These are phyloP conservation scores for Pollimyrus isidori DNA, from an alignment of 2,113 vertebrate species.

Conservation along the genomic window DNA sequence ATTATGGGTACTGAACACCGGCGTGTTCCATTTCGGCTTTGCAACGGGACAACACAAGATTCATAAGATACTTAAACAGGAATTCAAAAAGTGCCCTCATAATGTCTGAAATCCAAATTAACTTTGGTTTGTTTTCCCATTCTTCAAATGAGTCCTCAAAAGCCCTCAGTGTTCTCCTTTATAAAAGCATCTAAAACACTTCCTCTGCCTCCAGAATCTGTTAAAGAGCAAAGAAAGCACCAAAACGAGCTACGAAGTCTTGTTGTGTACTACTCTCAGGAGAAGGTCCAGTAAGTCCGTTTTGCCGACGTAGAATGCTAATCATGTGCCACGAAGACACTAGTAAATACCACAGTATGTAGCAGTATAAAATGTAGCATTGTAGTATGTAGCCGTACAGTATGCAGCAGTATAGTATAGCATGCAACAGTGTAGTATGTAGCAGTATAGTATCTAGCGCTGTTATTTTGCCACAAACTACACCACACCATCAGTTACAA, in stretches of 20 bases:
- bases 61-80: conserved; percentile 24
- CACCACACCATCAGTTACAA: neutral
- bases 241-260: neutral
- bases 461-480: neutral
- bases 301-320: neutral
- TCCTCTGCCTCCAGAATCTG: neutral
- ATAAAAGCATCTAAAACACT: neutral
- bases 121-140: neutral
- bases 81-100: conserved; percentile 6
- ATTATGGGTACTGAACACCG: conserved; percentile 19
- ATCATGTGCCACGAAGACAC: neutral
- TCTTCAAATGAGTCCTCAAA: neutral
- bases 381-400: neutral
- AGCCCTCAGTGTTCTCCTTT: neutral
- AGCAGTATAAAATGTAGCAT: neutral
- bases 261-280: neutral
- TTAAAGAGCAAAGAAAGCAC: neutral
- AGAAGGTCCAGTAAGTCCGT: neutral
- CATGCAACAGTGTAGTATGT: neutral
- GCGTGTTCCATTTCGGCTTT: conserved; percentile 17
- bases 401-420: neutral
- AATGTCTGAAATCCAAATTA: neutral
- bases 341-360: neutral
- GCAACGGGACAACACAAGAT: conserved; percentile 30
- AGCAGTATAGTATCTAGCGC: neutral